phyloP scores from a whole-genome alignment of 2,888 invertebrate genomes.

The Caprella mutica region DNA sequence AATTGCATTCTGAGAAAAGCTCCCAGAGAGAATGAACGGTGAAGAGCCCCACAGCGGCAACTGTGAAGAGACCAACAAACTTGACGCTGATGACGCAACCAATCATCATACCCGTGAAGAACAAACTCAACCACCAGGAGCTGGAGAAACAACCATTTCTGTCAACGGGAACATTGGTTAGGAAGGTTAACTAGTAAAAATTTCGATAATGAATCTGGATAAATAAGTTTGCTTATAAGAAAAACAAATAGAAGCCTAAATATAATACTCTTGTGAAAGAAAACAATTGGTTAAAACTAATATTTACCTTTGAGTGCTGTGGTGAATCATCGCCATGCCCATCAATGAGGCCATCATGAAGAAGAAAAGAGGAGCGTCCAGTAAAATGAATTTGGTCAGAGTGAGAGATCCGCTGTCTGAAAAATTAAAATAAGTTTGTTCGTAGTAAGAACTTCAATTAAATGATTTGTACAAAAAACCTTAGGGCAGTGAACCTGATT shows the following conservation, averaged over 20 bases:
- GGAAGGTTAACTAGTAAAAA: not conserved
- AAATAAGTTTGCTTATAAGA: not conserved
- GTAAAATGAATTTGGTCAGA: constrained; percentile 75
- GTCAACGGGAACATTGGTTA: not conserved
- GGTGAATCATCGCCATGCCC: constrained; percentile 16
- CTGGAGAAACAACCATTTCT: not conserved
- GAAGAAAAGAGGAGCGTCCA: constrained; percentile 83
- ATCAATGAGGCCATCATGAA: constrained; percentile 76
- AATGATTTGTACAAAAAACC: no score
- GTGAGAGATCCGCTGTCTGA: constrained; percentile 81
- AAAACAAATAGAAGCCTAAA: no score
- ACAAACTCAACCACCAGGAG: constrained; percentile 11
- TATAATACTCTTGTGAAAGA: not conserved
- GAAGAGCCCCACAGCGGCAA: constrained; percentile 12
- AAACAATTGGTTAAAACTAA: not conserved
- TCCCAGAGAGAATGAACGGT: constrained; percentile 13
- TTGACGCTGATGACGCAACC: constrained; percentile 20
- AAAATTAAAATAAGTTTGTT: no score
- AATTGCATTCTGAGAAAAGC: not conserved
- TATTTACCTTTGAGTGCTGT: not conserved
- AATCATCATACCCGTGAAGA: constrained; percentile 9
- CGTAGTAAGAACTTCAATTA: no score
- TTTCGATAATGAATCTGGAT: not conserved
- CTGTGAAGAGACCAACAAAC: constrained; percentile 17
- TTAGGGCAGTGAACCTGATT: no score